A percentile compares a stretch with the other conserved stretches of the same genome.
Evolutionary conservation across 2,888 invertebrate species (phyloP).

Genomic region (Caenorhabditis sp.): DNA sequence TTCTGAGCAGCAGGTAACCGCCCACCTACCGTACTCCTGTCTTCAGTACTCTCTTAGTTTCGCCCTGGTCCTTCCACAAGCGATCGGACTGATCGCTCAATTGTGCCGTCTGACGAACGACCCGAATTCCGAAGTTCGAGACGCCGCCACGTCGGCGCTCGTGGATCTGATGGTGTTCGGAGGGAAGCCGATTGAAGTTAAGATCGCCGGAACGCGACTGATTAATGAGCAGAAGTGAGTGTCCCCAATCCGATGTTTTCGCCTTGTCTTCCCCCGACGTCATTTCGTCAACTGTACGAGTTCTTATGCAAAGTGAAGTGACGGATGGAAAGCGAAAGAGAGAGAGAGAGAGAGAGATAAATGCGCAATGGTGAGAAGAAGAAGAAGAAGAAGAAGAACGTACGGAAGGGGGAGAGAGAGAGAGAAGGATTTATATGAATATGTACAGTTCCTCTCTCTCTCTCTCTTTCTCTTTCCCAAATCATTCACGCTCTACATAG

Average conservation of each 20-base stretch:
- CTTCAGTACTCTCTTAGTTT: constrained; percentile 15
- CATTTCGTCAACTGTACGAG: constrained; percentile 20
- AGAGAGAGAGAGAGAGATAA: not conserved
- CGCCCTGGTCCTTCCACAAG: constrained; percentile 49
- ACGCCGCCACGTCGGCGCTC: constrained; percentile 60
- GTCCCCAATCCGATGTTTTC: too few species aligned
- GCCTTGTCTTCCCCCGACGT: not conserved
- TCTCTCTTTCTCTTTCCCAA: not conserved
- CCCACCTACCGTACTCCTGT: not conserved
- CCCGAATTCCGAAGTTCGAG: constrained; percentile 53
- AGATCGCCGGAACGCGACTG: constrained; percentile 16
- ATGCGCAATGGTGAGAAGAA: not conserved
- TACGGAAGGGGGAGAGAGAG: constrained; percentile 8
- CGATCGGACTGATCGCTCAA: constrained; percentile 26
- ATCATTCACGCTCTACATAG: constrained; percentile 47
- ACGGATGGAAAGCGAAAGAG: not conserved
- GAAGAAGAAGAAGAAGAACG: not conserved
- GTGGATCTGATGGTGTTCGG: constrained; percentile 68
- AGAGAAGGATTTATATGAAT: constrained; percentile 30
- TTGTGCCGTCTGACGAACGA: constrained; percentile 47
- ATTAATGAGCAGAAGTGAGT: constrained; percentile 56
- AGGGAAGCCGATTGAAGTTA: constrained; percentile 34
- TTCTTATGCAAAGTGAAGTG: constrained; percentile 32
- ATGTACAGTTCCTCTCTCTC: not conserved
- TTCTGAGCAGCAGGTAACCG: constrained; percentile 25